Base-by-base conservation (phyloP, 2,797 vertebrate species). In the Molossus molossus region DNA sequence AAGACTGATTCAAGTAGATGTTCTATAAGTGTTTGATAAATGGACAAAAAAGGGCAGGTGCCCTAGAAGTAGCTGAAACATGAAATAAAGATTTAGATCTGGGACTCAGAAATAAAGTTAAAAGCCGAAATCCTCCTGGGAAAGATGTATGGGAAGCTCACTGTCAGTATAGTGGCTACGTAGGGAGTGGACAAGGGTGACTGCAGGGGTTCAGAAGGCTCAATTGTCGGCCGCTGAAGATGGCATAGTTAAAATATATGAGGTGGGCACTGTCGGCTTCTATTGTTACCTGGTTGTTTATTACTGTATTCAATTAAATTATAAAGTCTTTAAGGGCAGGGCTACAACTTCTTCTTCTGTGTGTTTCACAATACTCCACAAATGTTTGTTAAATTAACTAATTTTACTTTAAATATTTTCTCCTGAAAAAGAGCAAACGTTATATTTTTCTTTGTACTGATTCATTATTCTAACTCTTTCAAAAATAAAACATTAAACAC, bases 311-410 rank as follows among this genome's bases (percentile, higher is more conserved):
- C 40, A 75, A 29, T 50, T 82, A 77, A 79, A 83, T 86, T 95
- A 27, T 65, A n/a, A 96, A 86, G 27, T 81, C 21, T 27, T 79
- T 80, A 83, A 92, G 53, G 40, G 29, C 23, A 83, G 21, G 12
- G 6, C 9, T 92, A n/a, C 69, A 81, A 87, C 77, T 94, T 97
- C 58, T 90, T 80, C 10, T 64, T 70, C 76, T 80, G 64, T 75
- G 7, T 80, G 72, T 86, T 94, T 89, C 76, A 48, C 45, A 80
- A 64, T 69, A 86, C 7, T 37, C 37, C 1, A 58, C 14, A 75
- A 75, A 81, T 80, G 18, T 87, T 89, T 96, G 48, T 67, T 89
- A 60, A 94, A 33, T 77, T 45, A 95, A 79, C 37, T 70, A 62
- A 87, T 58, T 95, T 92, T 91, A 81, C 21, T 20, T 3, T 94